Evolutionary conservation across 1,140 invertebrate species (phyloP).

Genomic region (Papilio aristodemus): DNA sequence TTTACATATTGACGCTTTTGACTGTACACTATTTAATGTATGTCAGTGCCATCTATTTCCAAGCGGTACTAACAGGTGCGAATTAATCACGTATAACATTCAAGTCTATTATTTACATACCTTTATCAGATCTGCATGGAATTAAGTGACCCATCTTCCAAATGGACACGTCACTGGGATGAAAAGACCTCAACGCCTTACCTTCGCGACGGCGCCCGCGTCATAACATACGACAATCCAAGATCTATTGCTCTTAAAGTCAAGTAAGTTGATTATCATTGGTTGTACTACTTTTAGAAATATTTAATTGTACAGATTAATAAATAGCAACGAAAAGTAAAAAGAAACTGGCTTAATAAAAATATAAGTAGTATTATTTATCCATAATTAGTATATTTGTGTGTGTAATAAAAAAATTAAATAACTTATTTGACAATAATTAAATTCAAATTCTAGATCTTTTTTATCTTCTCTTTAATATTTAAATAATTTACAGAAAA

Average conservation of each 20-base stretch:
- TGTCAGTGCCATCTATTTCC: too few relatives aligned
- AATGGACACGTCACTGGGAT: conserved; percentile 83
- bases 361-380: too few relatives aligned
- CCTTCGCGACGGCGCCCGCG: conserved; percentile 28
- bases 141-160: conserved; percentile 70
- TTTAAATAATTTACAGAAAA: conserved; percentile 23
- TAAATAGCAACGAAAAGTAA: not conserved
- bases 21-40: too few relatives aligned
- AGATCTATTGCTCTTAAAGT: conserved; percentile 42
- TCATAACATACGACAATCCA: conserved; percentile 40
- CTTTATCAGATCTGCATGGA: conserved; percentile 82
- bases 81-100: too few relatives aligned
- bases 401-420: too few relatives aligned
- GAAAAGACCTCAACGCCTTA: conserved; percentile 61
- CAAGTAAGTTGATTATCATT: conserved; percentile 36
- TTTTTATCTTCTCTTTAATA: not conserved
- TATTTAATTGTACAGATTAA: too few relatives aligned
- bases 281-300: too few relatives aligned
- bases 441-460: too few relatives aligned
- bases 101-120: not conserved
- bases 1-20: too few relatives aligned
- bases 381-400: too few relatives aligned
- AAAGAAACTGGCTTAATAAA: too few relatives aligned
- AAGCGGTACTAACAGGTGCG: too few relatives aligned
- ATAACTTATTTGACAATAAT: not conserved